These are phyloP conservation scores for Champsocephalus esox DNA, from an alignment of 2,797 vertebrate species.

Conservation along the genomic window DNA sequence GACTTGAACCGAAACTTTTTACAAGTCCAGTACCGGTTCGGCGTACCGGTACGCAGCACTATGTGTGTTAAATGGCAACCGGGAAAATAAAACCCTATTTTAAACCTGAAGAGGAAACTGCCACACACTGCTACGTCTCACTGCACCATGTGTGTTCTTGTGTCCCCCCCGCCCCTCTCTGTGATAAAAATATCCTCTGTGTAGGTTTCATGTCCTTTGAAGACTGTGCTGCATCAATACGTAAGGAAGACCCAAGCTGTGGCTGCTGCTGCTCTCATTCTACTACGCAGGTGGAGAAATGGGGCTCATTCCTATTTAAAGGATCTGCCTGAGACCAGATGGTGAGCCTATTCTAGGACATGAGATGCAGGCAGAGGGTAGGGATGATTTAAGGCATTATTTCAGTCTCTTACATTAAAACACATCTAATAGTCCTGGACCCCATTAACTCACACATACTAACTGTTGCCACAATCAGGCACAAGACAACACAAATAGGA, in stretches of 20 bases:
- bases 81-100: too few species aligned
- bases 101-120: slow-evolving; percentile 22
- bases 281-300: slow-evolving; percentile 39
- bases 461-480: too few species aligned
- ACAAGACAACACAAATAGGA: too few species aligned
- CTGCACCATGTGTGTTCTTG: not conserved
- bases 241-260: slow-evolving; percentile 25
- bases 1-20: too few species aligned
- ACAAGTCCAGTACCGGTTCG: too few species aligned
- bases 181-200: slow-evolving; percentile 25
- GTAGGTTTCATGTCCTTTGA: slow-evolving; percentile 37
- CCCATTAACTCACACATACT: too few species aligned
- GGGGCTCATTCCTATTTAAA: slow-evolving; percentile 54
- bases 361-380: not conserved
- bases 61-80: slow-evolving; percentile 6
- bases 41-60: too few species aligned
- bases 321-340: slow-evolving; percentile 23
- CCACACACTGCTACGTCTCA: not conserved
- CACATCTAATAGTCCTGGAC: not conserved
- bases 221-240: slow-evolving; percentile 29
- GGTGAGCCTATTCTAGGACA: slow-evolving; percentile 45
- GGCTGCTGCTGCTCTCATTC: slow-evolving; percentile 34
- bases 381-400: slow-evolving; percentile 25
- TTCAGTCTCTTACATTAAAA: slow-evolving; percentile 15
- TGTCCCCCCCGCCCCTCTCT: not conserved